phyloP scores from a whole-genome alignment of 2,888 invertebrate species.

The Coenonympha glycerion region DNA sequence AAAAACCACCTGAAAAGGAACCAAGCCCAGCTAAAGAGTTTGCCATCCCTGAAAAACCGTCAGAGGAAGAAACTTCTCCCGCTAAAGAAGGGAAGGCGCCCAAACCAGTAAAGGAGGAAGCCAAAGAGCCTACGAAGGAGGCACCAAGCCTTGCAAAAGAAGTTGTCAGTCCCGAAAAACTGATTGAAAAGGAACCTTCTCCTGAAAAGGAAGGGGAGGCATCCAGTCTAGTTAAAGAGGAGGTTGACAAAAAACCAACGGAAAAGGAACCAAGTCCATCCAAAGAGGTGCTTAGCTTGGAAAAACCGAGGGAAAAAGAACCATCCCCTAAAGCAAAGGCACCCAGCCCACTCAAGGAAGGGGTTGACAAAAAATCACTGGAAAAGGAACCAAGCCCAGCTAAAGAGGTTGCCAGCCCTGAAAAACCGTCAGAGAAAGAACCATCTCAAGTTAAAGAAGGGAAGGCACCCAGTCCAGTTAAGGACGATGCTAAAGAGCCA shows the following conservation, averaged over 20 bases:
- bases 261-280: too few species aligned
- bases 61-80: not conserved
- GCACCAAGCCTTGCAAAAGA: conserved; percentile 14
- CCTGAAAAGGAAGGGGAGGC: conserved; percentile 9
- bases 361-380: conserved; percentile 4
- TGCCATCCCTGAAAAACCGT: not conserved
- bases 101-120: too few species aligned
- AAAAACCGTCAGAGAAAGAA: conserved; percentile 6
- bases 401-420: not conserved
- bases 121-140: conserved; percentile 7
- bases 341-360: not conserved
- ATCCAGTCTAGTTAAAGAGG: not conserved
- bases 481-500: too few species aligned
- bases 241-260: too few species aligned
- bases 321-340: not conserved
- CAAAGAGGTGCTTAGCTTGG: too few species aligned
- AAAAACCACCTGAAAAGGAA: not conserved
- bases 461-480: conserved; percentile 18
- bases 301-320: too few species aligned
- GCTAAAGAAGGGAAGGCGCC: too few species aligned
- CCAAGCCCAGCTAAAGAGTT: conserved; percentile 9
- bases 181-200: conserved; percentile 1
- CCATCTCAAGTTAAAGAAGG: too few species aligned
- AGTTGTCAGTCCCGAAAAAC: conserved; percentile 1
- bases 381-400: conserved; percentile 13